Percentiles rank a stretch among this genome's conserved stretches.
Evolutionary conservation across 2,113 vertebrate genomes (phyloP).

Genomic region (Tyrannus savana): DNA sequence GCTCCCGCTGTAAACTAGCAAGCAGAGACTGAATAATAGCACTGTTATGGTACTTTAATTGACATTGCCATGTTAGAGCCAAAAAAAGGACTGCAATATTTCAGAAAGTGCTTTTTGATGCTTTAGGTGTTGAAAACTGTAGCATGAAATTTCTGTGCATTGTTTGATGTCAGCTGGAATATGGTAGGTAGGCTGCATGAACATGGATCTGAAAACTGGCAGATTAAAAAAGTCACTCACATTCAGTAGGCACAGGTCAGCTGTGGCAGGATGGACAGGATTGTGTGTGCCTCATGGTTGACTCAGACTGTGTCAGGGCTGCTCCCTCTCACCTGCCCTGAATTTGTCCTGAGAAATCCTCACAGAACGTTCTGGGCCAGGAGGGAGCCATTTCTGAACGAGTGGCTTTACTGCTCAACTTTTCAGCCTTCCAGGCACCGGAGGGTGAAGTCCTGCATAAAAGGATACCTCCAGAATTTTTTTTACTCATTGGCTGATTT

Average conservation of each 20-base stretch:
- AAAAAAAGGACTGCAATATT: neutral
- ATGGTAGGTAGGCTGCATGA: neutral
- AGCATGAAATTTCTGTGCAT: neutral
- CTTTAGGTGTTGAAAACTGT: neutral
- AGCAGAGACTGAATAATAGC: neutral
- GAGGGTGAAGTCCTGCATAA: neutral
- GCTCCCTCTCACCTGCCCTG: neutral
- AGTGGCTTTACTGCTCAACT: neutral
- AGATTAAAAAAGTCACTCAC: neutral
- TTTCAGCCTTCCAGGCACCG: neutral
- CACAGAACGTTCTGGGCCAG: neutral
- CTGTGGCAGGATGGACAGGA: neutral
- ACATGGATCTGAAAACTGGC: neutral
- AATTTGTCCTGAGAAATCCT: neutral
- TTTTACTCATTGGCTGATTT: neutral
- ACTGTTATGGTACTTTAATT: neutral
- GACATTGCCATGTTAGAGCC: neutral
- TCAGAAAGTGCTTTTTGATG: neutral
- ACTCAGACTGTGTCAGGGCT: accelerated
- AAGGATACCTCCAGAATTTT: neutral
- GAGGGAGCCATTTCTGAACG: neutral
- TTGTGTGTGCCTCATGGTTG: neutral
- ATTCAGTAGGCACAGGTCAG: neutral
- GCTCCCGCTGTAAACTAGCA: neutral
- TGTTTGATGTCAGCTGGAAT: neutral